Conservation (phyloP, 2,797 vertebrate genomes). For the Tadarida brasiliensis region DNA sequence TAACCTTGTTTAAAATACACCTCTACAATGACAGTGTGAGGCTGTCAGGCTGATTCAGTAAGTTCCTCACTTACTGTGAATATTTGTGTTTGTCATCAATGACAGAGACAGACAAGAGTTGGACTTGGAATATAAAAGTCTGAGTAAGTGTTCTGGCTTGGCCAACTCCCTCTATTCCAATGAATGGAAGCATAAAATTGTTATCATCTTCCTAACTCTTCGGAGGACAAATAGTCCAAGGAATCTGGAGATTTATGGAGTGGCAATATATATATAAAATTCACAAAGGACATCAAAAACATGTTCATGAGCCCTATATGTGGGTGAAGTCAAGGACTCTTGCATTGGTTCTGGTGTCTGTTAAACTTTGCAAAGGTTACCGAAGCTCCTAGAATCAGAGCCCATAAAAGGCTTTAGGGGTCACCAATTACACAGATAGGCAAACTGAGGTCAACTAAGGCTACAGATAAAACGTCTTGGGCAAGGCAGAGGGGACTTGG, state of each 20-base stretch:
- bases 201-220: background rate
- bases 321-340: background rate
- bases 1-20: background rate
- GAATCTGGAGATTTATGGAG: background rate
- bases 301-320: background rate
- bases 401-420: background rate
- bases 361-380: conserved; percentile 30
- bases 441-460: background rate
- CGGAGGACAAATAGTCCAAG: background rate
- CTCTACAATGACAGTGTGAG: background rate
- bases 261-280: background rate
- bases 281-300: background rate
- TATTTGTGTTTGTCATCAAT: background rate
- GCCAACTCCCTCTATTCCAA: background rate
- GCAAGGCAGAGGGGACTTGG: background rate
- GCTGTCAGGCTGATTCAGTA: background rate
- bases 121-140: background rate
- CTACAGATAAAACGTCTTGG: background rate
- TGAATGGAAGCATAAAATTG: background rate
- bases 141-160: background rate
- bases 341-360: background rate
- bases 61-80: background rate
- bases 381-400: background rate
- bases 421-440: background rate
- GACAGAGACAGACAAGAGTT: background rate